Percentiles rank a stretch among this genome's conserved stretches.
Evolutionary conservation across 2,888 invertebrate genomes (phyloP).

Genomic region (Patella caerulea): DNA sequence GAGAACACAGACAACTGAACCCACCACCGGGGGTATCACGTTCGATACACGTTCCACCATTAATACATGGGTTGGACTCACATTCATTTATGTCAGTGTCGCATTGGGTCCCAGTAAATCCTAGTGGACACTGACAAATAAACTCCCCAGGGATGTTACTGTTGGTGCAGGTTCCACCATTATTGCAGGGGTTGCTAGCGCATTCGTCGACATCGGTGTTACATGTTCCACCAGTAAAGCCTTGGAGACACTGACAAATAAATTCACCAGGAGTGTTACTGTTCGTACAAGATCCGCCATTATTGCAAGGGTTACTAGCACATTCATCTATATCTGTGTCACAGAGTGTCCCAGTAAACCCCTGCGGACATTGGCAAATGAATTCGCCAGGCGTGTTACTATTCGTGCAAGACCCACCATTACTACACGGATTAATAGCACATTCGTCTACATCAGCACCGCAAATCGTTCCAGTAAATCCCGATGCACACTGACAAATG

Average conservation of each 20-base stretch:
- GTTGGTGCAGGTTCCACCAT: constrained; percentile 90
- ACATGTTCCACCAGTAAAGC: constrained; percentile 73
- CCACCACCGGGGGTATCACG: constrained; percentile 58
- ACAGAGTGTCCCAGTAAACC: constrained; percentile 81
- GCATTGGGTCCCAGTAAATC: constrained; percentile 93
- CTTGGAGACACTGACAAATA: constrained; percentile 73
- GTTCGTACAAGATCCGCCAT: constrained; percentile 91
- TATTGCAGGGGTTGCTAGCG: constrained; percentile 91
- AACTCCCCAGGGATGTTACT: constrained; percentile 73
- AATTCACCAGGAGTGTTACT: constrained; percentile 62
- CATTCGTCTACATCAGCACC: constrained; percentile 31
- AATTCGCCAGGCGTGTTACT: constrained; percentile 9
- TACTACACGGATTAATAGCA: constrained; percentile 14
- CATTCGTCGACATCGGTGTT: constrained; percentile 92
- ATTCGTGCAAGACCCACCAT: constrained; percentile 16
- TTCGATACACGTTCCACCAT: constrained; percentile 65
- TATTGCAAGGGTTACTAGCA: constrained; percentile 82
- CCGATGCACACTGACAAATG: constrained; percentile 22
- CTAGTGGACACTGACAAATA: constrained; percentile 90
- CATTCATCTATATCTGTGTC: constrained; percentile 86
- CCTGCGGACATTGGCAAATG: constrained; percentile 75
- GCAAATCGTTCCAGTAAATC: constrained; percentile 34
- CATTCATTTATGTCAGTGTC: constrained; percentile 90
- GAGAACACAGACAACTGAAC: constrained; percentile 60
- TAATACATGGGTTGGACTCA: constrained; percentile 68